These are phyloP conservation scores for Heliothis subflexa DNA, from an alignment of 1,140 invertebrate species.

Conservation along the genomic window DNA sequence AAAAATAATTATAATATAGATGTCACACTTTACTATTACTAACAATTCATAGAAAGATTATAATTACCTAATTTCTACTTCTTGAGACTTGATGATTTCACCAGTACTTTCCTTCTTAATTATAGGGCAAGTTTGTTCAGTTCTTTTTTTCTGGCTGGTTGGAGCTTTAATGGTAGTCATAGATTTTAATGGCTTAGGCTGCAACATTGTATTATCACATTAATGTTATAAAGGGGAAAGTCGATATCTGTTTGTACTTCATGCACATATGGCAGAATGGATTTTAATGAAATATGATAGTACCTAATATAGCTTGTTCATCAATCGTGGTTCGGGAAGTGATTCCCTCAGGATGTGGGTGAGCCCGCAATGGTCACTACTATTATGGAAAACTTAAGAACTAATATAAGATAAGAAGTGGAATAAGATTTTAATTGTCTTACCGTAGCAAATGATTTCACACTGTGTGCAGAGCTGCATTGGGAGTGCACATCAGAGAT, in stretches of 20 bases:
- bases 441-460: constrained; percentile 76
- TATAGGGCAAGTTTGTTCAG: constrained; percentile 51
- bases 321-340: too few species aligned
- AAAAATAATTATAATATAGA: constrained; percentile 9
- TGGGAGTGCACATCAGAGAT: constrained; percentile 68
- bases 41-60: too few species aligned
- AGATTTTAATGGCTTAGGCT: constrained; percentile 73
- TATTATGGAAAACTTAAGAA: too few species aligned
- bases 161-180: constrained; percentile 52
- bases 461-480: constrained; percentile 69
- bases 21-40: too few species aligned
- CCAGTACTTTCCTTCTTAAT: constrained; percentile 56
- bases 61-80: constrained; percentile 79
- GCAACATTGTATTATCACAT: constrained; percentile 43
- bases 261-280: too few species aligned
- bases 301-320: too few species aligned
- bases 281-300: too few species aligned
- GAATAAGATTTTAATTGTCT: constrained; percentile 46
- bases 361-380: too few species aligned
- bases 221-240: too few species aligned
- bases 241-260: too few species aligned
- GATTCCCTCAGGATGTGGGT: too few species aligned
- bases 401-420: too few species aligned
- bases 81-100: constrained; percentile 76
- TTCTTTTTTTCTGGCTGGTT: constrained; percentile 60